Evolutionary conservation across 2,113 vertebrate species (phyloP).

Genomic region (Albula goreensis): DNA sequence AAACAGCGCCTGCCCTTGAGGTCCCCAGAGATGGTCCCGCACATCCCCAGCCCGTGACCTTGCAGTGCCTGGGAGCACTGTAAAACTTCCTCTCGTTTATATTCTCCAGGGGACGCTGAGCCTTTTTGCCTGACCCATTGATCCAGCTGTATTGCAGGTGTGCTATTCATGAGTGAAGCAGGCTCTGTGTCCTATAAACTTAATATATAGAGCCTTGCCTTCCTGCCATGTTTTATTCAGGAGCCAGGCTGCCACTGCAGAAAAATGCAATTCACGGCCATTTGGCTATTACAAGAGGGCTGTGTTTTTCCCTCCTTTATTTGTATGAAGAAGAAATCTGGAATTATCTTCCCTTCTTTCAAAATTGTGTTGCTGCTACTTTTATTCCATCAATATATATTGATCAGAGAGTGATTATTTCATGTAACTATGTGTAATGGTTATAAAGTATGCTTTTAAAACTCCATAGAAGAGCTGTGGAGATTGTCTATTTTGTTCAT

Average conservation of each 20-base stretch:
- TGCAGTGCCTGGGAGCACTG: slow-evolving; percentile 44
- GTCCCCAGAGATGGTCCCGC: neutral
- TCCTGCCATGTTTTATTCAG: slow-evolving; percentile 72
- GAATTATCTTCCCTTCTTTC: slow-evolving; percentile 2
- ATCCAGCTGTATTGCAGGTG: slow-evolving; percentile 64
- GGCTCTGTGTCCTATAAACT: slow-evolving; percentile 67
- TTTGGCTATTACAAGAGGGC: slow-evolving; percentile 31
- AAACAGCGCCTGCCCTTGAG: slow-evolving; percentile 18
- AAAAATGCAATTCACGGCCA: slow-evolving; percentile 42
- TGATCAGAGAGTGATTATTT: neutral
- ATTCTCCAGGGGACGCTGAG: slow-evolving; percentile 56
- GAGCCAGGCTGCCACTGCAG: slow-evolving; percentile 41
- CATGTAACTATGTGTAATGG: neutral
- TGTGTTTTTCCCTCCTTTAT: slow-evolving; percentile 8
- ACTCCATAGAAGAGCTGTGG: neutral
- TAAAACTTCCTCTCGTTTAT: slow-evolving; percentile 51
- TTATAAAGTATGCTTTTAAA: neutral
- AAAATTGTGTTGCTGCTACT: neutral
- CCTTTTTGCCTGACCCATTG: slow-evolving; percentile 55
- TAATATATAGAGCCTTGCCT: slow-evolving; percentile 60
- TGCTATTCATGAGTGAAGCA: slow-evolving; percentile 62
- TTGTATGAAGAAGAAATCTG: slow-evolving; percentile 16
- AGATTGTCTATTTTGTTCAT: neutral
- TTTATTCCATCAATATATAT: neutral
- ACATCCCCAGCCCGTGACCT: slow-evolving; percentile 55